Conservation (phyloP, 1,140 invertebrate species). For the Rhopalosiphum maidis region DNA sequence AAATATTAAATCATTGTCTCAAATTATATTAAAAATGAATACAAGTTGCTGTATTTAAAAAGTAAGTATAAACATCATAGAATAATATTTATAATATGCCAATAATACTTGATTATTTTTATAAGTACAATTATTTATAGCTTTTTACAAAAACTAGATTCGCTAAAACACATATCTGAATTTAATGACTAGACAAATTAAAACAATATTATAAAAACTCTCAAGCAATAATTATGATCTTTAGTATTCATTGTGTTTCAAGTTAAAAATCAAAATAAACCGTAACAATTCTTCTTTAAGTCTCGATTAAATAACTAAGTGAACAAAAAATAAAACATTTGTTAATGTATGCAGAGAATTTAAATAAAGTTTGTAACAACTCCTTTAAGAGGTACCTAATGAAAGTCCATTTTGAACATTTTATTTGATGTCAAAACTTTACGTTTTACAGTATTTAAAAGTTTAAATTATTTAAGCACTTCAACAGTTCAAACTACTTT, state of each 20-base stretch:
- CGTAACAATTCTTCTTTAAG: neutral
- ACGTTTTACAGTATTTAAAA: neutral
- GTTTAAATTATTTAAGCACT: conserved; percentile 28
- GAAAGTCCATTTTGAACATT: conserved; percentile 35
- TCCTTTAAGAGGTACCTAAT: conserved; percentile 25
- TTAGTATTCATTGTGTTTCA: neutral
- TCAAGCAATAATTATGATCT: neutral
- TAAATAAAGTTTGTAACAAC: conserved; percentile 38
- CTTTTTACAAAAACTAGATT: no score
- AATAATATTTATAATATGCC: no score
- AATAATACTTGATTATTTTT: no score
- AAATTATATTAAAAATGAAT: neutral
- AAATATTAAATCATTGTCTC: neutral
- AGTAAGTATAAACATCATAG: no score
- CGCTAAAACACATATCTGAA: no score
- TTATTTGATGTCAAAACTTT: conserved; percentile 49
- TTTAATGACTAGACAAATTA: neutral
- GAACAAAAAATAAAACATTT: neutral
- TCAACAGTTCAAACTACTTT: conserved; percentile 31
- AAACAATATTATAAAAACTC: neutral
- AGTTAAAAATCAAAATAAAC: neutral
- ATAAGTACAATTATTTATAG: no score
- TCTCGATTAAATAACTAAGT: neutral
- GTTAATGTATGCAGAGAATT: conserved; percentile 7
- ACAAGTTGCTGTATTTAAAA: neutral